These are phyloP conservation scores for Drosophila antonietae DNA, from an alignment of 2,888 invertebrate species.

Conservation along the genomic window DNA sequence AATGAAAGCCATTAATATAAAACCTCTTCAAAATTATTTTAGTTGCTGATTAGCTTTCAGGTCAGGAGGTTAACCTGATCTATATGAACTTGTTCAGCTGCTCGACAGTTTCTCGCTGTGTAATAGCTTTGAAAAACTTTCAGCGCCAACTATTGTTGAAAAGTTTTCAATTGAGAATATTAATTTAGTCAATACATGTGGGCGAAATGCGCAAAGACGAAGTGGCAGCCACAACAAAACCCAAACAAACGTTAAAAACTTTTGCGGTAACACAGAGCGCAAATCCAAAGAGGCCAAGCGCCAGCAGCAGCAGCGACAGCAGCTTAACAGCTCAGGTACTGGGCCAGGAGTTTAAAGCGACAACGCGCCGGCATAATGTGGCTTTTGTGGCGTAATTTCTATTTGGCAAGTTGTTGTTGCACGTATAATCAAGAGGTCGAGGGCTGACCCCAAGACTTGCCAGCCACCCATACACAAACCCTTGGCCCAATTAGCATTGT, in stretches of 20 bases:
- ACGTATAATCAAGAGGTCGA: constrained; percentile 59
- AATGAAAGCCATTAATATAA: background rate
- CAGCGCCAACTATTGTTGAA: constrained; percentile 74
- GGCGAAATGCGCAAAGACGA: constrained; percentile 62
- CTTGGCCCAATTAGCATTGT: constrained; percentile 74
- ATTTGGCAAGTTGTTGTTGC: constrained; percentile 65
- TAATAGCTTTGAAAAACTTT: constrained; percentile 76
- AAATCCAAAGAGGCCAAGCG: constrained; percentile 57
- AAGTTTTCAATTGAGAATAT: constrained; percentile 80
- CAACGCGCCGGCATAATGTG: constrained; percentile 76
- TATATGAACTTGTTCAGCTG: background rate
- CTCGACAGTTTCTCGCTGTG: constrained; percentile 51
- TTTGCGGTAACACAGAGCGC: constrained; percentile 72
- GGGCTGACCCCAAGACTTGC: constrained; percentile 25
- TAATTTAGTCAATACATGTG: constrained; percentile 81
- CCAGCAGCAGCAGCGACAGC: background rate
- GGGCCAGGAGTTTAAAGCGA: constrained; percentile 45
- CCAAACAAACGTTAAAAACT: constrained; percentile 75
- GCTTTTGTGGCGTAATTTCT: constrained; percentile 75
- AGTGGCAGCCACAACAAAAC: constrained; percentile 55
- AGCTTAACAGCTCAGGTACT: constrained; percentile 32
- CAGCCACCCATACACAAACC: constrained; percentile 5
- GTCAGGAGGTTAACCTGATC: background rate
- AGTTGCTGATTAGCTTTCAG: background rate
- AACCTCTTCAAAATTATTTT: background rate